Base-by-base conservation (phyloP, 2,797 vertebrate species). In the Danio aesculapii region DNA sequence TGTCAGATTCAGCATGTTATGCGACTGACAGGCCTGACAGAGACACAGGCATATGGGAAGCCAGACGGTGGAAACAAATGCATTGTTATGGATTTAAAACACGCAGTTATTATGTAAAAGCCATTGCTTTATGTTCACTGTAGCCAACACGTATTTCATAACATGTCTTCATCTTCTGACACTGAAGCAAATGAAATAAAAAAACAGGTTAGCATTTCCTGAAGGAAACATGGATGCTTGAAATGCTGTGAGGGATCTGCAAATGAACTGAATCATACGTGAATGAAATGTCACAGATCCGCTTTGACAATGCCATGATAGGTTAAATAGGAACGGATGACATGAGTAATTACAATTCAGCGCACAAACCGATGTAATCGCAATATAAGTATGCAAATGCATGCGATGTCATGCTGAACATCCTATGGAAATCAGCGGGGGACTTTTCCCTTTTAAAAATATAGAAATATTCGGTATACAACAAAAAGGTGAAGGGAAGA, bases 191-290 rank as follows among this genome's bases (percentile, higher is more conserved):
- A 43, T n/a, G 30, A 8, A 46, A 68, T n/a, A 30, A 30, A 30
- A 30, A 30, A 30, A 4, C 21, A 11, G n/a, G 52, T 52, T 52
- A 16, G 47, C 5, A 43, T 16, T 19, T 53, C 49, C 19, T 44
- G 6, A 30, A 30, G 30, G 55, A 81, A 64, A 80, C 75, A 84
- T 63, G 43, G 41, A 76, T 82, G 70, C 84, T 87, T 67, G 83
- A 59, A 80, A 77, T 1, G 30, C 30, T 50, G 14, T 9, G 39
- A 63, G 52, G n/a, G 63, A 8, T 5, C 10, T n/a, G 6, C 7
- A 70, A 41, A 70, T 7, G n/a, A 39, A 0, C 9, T 0, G 1
- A 53, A 41, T 53, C 21, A 53, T 30, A 6, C 11, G 9, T 63
- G 14, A 63, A 43, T 39, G 43, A 43, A 63, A 63, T 63, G 30